A percentile compares a stretch with the other conserved stretches of the same genome.
Conservation (phyloP, 2,113 vertebrate species). For the Scolopax mira region DNA sequence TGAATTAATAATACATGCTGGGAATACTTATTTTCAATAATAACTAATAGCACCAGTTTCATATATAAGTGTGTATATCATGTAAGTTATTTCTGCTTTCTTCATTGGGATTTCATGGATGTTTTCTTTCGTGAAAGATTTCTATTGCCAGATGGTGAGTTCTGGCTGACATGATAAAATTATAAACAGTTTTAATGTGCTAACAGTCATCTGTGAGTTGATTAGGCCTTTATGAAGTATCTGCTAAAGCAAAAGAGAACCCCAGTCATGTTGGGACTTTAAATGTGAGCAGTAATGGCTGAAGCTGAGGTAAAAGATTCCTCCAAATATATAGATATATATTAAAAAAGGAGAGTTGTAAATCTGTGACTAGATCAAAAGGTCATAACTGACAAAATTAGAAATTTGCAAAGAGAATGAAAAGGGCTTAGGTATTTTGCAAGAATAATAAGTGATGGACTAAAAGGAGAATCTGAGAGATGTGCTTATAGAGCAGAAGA, state of each 20-base stretch:
- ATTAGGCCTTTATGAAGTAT: background rate
- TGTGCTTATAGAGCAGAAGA: background rate
- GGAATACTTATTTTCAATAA: background rate
- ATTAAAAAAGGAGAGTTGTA: background rate
- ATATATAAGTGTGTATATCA: background rate
- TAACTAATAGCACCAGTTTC: background rate
- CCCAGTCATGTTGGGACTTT: background rate
- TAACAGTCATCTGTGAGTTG: background rate
- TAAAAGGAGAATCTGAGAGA: background rate
- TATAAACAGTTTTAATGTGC: background rate
- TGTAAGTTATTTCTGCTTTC: background rate
- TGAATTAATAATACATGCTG: background rate
- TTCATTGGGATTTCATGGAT: background rate
- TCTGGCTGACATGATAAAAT: background rate
- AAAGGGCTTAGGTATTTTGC: background rate
- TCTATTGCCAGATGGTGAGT: background rate
- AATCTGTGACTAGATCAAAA: background rate
- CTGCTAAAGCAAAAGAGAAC: background rate
- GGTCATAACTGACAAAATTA: background rate
- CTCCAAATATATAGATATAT: background rate
- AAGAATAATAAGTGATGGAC: background rate
- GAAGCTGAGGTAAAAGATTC: background rate
- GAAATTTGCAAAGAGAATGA: background rate
- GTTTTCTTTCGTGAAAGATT: background rate
- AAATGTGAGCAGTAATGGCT: background rate